Conservation (phyloP, 2,797 vertebrate species). For the Phaenicophaeus curvirostris region DNA sequence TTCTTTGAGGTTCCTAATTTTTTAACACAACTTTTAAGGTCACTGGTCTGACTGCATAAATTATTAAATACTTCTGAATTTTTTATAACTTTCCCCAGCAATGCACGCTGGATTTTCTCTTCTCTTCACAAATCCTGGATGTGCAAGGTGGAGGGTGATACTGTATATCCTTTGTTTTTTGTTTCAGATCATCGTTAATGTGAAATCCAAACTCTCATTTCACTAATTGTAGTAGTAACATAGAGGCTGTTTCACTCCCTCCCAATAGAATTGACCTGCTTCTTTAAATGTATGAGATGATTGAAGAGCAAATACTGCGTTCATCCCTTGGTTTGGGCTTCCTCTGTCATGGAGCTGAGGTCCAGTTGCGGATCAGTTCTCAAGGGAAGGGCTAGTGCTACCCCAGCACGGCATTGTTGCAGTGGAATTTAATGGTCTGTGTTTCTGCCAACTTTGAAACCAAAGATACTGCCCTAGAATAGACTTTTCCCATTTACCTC, state of each 20-base stretch:
- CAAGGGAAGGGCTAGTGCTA: rapidly evolving
- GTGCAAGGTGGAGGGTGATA: neutral
- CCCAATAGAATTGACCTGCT: neutral
- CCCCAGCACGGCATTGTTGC: neutral
- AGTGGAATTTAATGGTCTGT: neutral
- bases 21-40: slow-evolving; percentile 73
- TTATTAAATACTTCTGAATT: slow-evolving; percentile 70
- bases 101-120: slow-evolving; percentile 16
- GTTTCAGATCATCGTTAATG: neutral
- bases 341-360: neutral
- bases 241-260: neutral
- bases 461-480: neutral
- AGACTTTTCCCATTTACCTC: neutral
- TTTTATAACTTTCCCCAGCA: slow-evolving; percentile 54
- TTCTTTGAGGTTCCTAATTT: slow-evolving; percentile 64
- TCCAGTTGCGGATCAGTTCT: neutral
- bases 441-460: neutral
- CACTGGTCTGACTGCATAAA: slow-evolving; percentile 53
- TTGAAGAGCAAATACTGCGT: neutral
- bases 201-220: neutral
- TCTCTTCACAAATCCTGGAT: slow-evolving; percentile 7
- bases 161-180: neutral
- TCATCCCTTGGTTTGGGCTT: neutral
- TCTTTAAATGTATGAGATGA: neutral
- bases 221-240: neutral